Base-by-base conservation (phyloP, 2,888 invertebrate genomes). In the Ophion slaviceki region DNA sequence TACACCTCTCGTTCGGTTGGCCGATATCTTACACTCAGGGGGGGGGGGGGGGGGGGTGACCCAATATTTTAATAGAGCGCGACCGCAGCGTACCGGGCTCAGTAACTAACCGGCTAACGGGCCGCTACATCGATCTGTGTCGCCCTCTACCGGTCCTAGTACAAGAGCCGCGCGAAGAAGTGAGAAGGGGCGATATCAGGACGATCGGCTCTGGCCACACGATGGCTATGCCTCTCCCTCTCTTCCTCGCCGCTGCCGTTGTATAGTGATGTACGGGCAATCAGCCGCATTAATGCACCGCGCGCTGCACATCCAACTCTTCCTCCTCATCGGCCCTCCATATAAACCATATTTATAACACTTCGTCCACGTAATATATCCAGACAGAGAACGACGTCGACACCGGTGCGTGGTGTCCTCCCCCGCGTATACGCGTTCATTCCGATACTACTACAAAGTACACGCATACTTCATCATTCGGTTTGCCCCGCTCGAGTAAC, bases 201-300 rank as follows among this genome's bases (percentile, higher is more conserved):
- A 83, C 72, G 77, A 83, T 77, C 76, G 71, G 80, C 66, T 64
- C 47, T 57, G 40, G 40, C 66, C 77, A n/a, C 57, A 17, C 66
- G 59, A 66, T 40, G 40, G 40, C 40, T 53, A 14, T 14, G 0
- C 53, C 17, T 53, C 53, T 53, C 53, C 5, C 4, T 68, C 11
- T 68, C 11, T 45, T 57, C 24, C 62, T 40, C 62, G 32, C 17
- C 68, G 57, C 75, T 66, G 74, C 53, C 78, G 64, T 79, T 84
- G 86, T 70, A 88, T 88, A 87, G 89, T 93, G 93, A 93, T 93
- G 90, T 93, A 93, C 92, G 93, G 90, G 92, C 93, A 93, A 93
- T 93, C 93, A 93, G 91, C 91, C 91, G 91, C 92, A 93, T 93
- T 93, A 93, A 93, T 92, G 92, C 92, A 90, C 91, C 90, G 92